Evolutionary conservation across 1,140 invertebrate genomes (phyloP), one percentile per base, ranked within the genome.

Genomic region (Antheraea mylitta): DNA sequence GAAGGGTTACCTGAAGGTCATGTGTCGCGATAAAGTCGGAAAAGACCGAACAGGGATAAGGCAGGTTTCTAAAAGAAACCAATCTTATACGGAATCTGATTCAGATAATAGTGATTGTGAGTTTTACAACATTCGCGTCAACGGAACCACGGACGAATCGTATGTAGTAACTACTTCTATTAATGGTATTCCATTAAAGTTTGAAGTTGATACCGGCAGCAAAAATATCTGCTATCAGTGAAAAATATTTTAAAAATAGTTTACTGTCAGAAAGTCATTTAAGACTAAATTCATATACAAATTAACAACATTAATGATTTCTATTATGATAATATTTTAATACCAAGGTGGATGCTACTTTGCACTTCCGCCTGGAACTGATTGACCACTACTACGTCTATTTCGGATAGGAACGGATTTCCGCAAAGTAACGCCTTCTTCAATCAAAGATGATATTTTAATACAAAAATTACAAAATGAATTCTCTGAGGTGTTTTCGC

Each of bases 171-270:
- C 9, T 18, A 60, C 18, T 10, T 60, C 13, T 60, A 30, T 60
- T 4, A 18, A 60, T 19, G 18, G 18, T 19, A 30, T 60, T 60
- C 18, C 58, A 11, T 60, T 18, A 19, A 38, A 63, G 8, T 63
- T 63, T n/a, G 62, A 63, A 36, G 36, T 63, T 6, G 62, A 63
- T n/a, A 63, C 62, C 7, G 62, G 62, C 30, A 36, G 62, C 30
- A 63, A 63, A 38, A 63, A n/a, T 63, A 30, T 63, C 22, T 8
- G 62, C 16, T 18, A 63, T 60, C 18, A 19, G 18, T 60, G 22
- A 60, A 60, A 60, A 60, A 30, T 30, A 60, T 60, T 60, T 60
- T 60, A 60, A 19, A 36, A 22, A 36, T 18, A 19, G 9, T 60
- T 10, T 36, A 22, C 9, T 60, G 13, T 36, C 18, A 19, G 22